Evolutionary conservation across 2,113 vertebrate genomes (phyloP).

Genomic region (Notarius lentiginosus): DNA sequence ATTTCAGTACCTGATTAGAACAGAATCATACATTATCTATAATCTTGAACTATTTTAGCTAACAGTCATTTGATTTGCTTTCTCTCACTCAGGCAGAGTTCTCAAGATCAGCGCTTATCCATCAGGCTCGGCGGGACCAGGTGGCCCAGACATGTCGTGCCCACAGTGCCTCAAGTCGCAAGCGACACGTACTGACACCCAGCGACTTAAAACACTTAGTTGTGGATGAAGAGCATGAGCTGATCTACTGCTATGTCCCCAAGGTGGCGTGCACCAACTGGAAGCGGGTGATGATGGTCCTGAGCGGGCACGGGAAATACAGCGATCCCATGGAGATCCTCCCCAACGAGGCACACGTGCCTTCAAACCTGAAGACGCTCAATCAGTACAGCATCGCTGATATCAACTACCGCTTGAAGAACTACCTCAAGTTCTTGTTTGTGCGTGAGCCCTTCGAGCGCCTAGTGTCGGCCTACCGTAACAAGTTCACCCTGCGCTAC

Average conservation of each 20-base stretch:
- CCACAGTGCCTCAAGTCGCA: constrained; percentile 80
- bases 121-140: constrained; percentile 90
- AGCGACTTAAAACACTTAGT: constrained; percentile 92
- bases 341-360: constrained; percentile 89
- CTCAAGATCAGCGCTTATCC: constrained; percentile 82
- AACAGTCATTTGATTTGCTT: not conserved
- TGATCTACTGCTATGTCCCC: constrained; percentile 98
- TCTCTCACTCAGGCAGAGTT: constrained; percentile 73
- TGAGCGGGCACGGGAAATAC: constrained; percentile 90
- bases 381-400: constrained; percentile 97
- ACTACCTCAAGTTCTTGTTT: constrained; percentile 97
- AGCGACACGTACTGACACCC: constrained; percentile 88
- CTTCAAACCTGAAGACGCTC: constrained; percentile 92
- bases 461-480: constrained; percentile 95
- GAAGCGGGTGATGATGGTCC: constrained; percentile 99
- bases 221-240: constrained; percentile 94
- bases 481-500: constrained; percentile 98
- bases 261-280: constrained; percentile 99
- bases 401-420: constrained; percentile 96
- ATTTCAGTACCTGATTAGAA: not conserved
- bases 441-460: constrained; percentile 96
- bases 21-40: not conserved
- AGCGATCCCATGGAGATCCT: constrained; percentile 96
- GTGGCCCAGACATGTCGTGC: constrained; percentile 85
- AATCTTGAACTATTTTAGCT: not conserved